Conservation (phyloP, 2,888 invertebrate genomes). For the Lycophotia porphyrea region DNA sequence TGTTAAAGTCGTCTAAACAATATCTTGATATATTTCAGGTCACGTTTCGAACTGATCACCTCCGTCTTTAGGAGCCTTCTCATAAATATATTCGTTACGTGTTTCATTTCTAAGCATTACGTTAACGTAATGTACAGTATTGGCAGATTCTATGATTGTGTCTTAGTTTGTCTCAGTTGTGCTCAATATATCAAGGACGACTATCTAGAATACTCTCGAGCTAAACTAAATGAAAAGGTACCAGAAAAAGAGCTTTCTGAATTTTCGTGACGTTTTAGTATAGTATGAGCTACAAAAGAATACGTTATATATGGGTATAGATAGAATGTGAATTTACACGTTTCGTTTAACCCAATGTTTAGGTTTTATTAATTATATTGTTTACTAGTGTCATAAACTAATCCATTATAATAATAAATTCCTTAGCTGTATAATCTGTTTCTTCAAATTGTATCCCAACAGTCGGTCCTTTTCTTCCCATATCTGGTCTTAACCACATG, state of each 20-base stretch:
- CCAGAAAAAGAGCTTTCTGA: neutral
- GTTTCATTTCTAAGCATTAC: slow-evolving; percentile 34
- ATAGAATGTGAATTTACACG: neutral
- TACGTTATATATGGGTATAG: neutral
- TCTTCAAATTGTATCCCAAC: slow-evolving; percentile 9
- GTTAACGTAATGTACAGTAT: slow-evolving; percentile 17
- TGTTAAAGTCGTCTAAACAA: slow-evolving; percentile 29
- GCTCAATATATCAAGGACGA: neutral
- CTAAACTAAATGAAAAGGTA: neutral
- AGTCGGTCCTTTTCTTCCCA: neutral
- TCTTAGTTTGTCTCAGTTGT: neutral
- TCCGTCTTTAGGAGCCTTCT: slow-evolving; percentile 41
- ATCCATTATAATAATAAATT: neutral
- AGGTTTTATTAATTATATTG: neutral
- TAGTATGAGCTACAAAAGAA: neutral
- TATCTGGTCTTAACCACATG: slow-evolving; percentile 1
- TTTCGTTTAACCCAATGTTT: neutral
- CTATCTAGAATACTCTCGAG: neutral
- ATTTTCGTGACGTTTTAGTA: neutral
- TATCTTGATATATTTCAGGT: slow-evolving; percentile 48
- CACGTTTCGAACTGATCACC: slow-evolving; percentile 59
- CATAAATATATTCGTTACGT: slow-evolving; percentile 53
- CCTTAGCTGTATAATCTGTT: neutral
- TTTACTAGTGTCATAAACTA: neutral
- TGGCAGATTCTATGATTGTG: slow-evolving; percentile 16